A percentile compares a stretch with the other conserved stretches of the same genome.
Conservation (phyloP, 1,140 invertebrate species). For the Brachionus rotundiformis region DNA sequence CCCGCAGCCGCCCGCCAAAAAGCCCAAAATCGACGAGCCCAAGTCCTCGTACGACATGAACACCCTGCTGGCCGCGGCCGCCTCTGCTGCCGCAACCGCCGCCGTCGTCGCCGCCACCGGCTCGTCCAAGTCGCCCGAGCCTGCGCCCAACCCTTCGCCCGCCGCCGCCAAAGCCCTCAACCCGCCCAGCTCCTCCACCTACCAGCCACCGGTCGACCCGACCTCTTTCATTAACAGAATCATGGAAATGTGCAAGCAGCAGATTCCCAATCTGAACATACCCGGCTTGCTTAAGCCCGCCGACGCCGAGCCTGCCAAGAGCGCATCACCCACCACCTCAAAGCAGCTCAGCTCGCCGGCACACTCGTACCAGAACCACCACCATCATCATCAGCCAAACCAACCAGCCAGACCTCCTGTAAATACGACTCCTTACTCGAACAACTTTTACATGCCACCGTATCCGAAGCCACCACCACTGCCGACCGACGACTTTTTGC, state of each 20-base stretch:
- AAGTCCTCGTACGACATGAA: conserved; percentile 1
- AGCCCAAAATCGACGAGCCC: not conserved
- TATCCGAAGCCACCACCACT: too few species aligned
- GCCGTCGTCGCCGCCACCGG: conserved; percentile 2
- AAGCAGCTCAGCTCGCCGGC: too few species aligned
- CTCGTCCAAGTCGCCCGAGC: not conserved
- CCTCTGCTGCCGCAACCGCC: not conserved
- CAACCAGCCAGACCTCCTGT: too few species aligned
- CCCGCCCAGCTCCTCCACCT: not conserved
- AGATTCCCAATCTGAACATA: conserved; percentile 8
- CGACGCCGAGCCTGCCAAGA: too few species aligned
- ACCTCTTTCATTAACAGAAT: not conserved
- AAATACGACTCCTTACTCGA: too few species aligned
- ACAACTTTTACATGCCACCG: too few species aligned
- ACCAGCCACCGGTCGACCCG: not conserved
- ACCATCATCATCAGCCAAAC: too few species aligned
- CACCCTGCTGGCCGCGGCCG: not conserved
- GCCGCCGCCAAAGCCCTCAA: not conserved
- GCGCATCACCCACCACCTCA: too few species aligned
- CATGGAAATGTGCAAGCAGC: conserved; percentile 7
- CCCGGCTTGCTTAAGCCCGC: not conserved
- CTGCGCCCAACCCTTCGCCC: not conserved
- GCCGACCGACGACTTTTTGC: not conserved
- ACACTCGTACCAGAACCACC: too few species aligned
- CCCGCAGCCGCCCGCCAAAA: not conserved